phyloP scores from a whole-genome alignment of 2,888 invertebrate genomes.

The Macaria notata region DNA sequence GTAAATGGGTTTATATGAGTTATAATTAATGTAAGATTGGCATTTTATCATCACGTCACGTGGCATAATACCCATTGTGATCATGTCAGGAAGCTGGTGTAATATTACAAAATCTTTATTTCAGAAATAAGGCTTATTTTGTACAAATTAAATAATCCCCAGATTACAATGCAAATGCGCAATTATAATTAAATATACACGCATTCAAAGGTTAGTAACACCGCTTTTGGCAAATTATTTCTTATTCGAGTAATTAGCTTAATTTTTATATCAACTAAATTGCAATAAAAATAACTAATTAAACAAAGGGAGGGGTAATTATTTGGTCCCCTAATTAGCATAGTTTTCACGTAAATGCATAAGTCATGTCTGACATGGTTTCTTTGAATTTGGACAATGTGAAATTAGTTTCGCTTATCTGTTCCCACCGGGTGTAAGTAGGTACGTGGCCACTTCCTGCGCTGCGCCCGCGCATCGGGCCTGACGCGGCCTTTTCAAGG shows the following conservation, averaged over 20 bases:
- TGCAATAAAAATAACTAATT: slow-evolving; percentile 9
- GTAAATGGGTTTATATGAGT: too few relatives aligned
- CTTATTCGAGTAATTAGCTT: slow-evolving; percentile 2
- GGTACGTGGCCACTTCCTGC: slow-evolving; percentile 13
- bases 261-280: background rate
- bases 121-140: background rate
- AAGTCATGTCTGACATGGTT: slow-evolving; percentile 19
- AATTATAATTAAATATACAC: slow-evolving; percentile 4
- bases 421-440: slow-evolving; percentile 25
- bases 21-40: too few relatives aligned
- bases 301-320: slow-evolving; percentile 13
- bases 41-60: too few relatives aligned
- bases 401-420: slow-evolving; percentile 30
- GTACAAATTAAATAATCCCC: background rate
- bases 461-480: slow-evolving; percentile 6
- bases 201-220: slow-evolving; percentile 2
- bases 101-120: slow-evolving; percentile 1
- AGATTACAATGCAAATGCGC: background rate
- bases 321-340: slow-evolving; percentile 23
- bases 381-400: slow-evolving; percentile 28
- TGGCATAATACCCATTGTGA: too few relatives aligned
- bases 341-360: slow-evolving; percentile 23
- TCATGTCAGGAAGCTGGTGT: too few relatives aligned
- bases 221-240: slow-evolving; percentile 8
- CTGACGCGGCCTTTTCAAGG: slow-evolving; percentile 10